phyloP scores from a whole-genome alignment of 1,140 invertebrate species.

The Anastatus disparis region DNA sequence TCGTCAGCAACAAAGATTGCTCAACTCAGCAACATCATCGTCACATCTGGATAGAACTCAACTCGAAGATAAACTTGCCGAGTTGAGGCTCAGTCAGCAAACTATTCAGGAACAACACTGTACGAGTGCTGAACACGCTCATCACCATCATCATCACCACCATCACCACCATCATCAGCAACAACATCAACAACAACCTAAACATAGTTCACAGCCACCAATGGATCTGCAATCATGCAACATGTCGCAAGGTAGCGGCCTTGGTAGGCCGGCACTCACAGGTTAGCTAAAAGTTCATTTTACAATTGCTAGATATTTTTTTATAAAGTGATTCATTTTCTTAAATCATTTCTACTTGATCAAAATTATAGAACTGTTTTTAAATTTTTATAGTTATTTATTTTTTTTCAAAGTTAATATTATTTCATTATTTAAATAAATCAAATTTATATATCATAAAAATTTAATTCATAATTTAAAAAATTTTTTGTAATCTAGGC shows the following conservation, averaged over 20 bases:
- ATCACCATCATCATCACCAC: constrained; percentile 43
- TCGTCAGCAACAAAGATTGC: constrained; percentile 57
- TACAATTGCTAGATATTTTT: too few species aligned
- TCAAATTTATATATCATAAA: background rate
- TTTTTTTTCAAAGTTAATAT: too few species aligned
- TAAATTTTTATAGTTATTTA: too few species aligned
- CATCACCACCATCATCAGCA: background rate
- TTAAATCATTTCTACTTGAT: too few species aligned
- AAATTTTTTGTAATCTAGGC: background rate
- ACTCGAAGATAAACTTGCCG: constrained; percentile 66
- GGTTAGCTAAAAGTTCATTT: too few species aligned
- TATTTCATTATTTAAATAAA: too few species aligned
- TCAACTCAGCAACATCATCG: constrained; percentile 40
- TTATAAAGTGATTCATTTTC: too few species aligned
- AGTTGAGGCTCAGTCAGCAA: constrained; percentile 65
- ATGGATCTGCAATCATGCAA: constrained; percentile 64
- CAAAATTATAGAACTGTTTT: too few species aligned
- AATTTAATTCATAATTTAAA: background rate
- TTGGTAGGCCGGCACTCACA: constrained; percentile 68
- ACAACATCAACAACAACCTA: constrained; percentile 39
- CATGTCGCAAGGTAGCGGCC: constrained; percentile 70
- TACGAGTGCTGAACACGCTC: constrained; percentile 40
- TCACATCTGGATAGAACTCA: constrained; percentile 61
- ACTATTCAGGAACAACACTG: constrained; percentile 54
- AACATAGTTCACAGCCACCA: constrained; percentile 54